A percentile compares a stretch with the other conserved stretches of the same genome.
Evolutionary conservation across 1,140 invertebrate genomes (phyloP).

Genomic region (Caerostris extrusa): DNA sequence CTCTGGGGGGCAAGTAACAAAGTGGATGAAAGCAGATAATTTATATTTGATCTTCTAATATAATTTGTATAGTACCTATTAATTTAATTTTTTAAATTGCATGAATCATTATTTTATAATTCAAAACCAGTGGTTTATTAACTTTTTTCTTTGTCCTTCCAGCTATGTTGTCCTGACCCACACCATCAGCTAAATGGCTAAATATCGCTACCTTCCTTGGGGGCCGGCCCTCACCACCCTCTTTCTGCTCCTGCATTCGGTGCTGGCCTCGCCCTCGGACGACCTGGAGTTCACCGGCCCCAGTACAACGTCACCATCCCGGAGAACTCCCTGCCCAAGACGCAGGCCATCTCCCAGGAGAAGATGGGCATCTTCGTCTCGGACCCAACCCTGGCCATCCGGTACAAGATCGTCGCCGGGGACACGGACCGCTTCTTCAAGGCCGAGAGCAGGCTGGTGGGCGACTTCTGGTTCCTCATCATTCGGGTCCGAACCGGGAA

Average conservation of each 20-base stretch:
- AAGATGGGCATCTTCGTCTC: slow-evolving; percentile 86
- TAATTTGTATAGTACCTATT: too few relatives aligned
- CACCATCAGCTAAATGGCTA: slow-evolving; percentile 55
- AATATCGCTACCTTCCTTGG: slow-evolving; percentile 29
- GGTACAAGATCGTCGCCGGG: slow-evolving; percentile 91
- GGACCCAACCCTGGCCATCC: slow-evolving; percentile 83
- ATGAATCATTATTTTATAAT: too few relatives aligned
- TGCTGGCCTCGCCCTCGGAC: neutral
- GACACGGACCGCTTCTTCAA: slow-evolving; percentile 96
- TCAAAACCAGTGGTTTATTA: neutral
- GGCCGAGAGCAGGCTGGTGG: slow-evolving; percentile 89
- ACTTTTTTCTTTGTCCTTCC: neutral
- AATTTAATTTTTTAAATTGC: too few relatives aligned
- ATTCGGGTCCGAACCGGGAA: slow-evolving; percentile 93
- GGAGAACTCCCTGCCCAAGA: slow-evolving; percentile 94
- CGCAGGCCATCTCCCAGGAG: slow-evolving; percentile 86
- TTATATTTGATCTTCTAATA: too few relatives aligned
- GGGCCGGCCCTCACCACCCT: slow-evolving; percentile 24
- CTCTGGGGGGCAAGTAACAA: too few relatives aligned
- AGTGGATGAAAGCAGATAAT: too few relatives aligned
- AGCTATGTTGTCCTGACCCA: slow-evolving; percentile 58
- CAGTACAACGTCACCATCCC: slow-evolving; percentile 94
- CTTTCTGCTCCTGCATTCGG: slow-evolving; percentile 28
- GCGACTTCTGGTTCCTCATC: slow-evolving; percentile 95
- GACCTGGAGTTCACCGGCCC: slow-evolving; percentile 85